These are phyloP conservation scores for Cheirogaleus major DNA, from an alignment of 2,797 vertebrate species.

Conservation along the genomic window DNA sequence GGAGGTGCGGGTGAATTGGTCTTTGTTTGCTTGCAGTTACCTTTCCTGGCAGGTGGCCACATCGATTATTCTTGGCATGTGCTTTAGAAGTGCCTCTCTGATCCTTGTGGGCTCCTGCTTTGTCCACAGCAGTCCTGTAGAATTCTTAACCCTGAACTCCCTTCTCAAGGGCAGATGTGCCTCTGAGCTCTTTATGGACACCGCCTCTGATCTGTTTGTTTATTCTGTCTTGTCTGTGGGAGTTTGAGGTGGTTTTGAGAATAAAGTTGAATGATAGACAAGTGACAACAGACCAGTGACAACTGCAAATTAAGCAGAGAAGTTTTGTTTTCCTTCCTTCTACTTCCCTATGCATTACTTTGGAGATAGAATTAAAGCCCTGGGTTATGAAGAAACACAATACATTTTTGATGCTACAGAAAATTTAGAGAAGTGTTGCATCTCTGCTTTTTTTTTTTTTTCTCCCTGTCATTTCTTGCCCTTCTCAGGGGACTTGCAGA, in stretches of 20 bases:
- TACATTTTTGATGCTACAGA: not conserved
- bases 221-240: not conserved
- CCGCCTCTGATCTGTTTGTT: not conserved
- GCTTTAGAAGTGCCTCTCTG: slow-evolving; percentile 6
- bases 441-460: not conserved
- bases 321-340: not conserved
- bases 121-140: not conserved
- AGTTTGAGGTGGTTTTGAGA: not conserved
- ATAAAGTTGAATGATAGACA: not conserved
- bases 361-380: not conserved
- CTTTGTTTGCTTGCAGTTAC: slow-evolving; percentile 56
- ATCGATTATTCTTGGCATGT: slow-evolving; percentile 34
- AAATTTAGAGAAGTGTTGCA: not conserved
- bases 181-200: not conserved
- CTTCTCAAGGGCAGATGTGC: not conserved
- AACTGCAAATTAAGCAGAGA: slow-evolving; percentile 13
- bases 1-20: slow-evolving; percentile 41
- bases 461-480: not conserved
- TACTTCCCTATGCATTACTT: not conserved
- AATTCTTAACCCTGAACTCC: not conserved
- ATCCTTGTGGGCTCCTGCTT: not conserved
- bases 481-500: not conserved
- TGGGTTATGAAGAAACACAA: not conserved
- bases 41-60: slow-evolving; percentile 43
- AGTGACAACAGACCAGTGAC: not conserved